Evolutionary conservation across 2,888 invertebrate genomes (phyloP).

Genomic region (Branchellion lobata): DNA sequence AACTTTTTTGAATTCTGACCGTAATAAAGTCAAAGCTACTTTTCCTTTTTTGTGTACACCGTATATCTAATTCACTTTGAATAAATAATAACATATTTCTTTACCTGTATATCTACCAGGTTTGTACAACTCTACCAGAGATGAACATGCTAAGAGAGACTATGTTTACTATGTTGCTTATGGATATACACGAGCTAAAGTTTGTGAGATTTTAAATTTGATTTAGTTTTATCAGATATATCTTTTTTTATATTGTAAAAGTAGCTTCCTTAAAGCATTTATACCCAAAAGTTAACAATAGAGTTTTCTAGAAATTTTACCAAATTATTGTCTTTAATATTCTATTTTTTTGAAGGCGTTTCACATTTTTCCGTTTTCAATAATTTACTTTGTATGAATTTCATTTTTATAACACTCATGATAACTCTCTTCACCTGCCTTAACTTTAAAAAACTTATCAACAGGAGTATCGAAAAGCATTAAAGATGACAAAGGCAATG

Average conservation of each 20-base stretch:
- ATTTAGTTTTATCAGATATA: not conserved
- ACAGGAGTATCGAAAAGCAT: conserved; percentile 78
- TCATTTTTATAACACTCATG: too few relatives aligned
- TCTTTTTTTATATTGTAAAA: not conserved
- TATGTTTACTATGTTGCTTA: conserved; percentile 92
- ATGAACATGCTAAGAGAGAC: conserved; percentile 79
- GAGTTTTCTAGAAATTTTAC: too few relatives aligned
- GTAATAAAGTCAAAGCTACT: too few relatives aligned
- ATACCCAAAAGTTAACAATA: too few relatives aligned
- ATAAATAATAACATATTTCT: too few relatives aligned
- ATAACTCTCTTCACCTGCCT: not conserved
- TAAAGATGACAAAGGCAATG: conserved; percentile 79
- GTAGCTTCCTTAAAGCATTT: not conserved
- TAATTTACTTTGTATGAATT: too few relatives aligned
- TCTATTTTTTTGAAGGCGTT: too few relatives aligned
- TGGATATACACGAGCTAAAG: conserved; percentile 85
- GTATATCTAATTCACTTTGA: too few relatives aligned
- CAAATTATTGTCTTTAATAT: too few relatives aligned
- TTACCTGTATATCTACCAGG: too few relatives aligned
- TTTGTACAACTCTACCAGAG: conserved; percentile 65
- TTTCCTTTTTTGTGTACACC: too few relatives aligned
- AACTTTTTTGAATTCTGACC: not conserved
- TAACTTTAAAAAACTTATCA: conserved; percentile 47
- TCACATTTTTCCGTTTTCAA: too few relatives aligned
- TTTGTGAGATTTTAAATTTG: conserved; percentile 54